Percentiles rank a stretch among this genome's conserved stretches.
Conservation (phyloP, 2,113 vertebrate genomes). For the Saccopteryx leptura region DNA sequence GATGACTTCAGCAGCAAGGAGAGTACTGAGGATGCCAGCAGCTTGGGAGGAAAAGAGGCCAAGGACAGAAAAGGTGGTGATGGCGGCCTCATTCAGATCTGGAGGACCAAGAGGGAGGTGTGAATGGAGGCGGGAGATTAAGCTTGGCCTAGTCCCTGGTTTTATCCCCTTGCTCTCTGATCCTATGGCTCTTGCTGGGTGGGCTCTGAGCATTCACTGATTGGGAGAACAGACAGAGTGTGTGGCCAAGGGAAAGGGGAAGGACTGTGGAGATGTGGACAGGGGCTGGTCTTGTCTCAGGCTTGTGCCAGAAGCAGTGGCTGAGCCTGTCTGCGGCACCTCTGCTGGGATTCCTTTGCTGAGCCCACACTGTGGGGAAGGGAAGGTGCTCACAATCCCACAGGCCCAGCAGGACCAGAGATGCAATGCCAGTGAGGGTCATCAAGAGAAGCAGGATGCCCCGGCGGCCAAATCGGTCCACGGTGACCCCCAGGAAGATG, state of each 20-base stretch:
- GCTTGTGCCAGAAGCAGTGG: slow-evolving; percentile 26
- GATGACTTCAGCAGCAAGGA: slow-evolving; percentile 94
- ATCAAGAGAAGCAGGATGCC: slow-evolving; percentile 94
- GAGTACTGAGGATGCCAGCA: slow-evolving; percentile 91
- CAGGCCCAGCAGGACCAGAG: slow-evolving; percentile 93
- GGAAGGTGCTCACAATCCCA: slow-evolving; percentile 92
- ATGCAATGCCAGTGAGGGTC: slow-evolving; percentile 93
- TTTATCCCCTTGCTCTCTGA: background rate
- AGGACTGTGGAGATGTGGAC: background rate
- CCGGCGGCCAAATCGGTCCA: slow-evolving; percentile 93
- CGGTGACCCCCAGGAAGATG: slow-evolving; percentile 92
- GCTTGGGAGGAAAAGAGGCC: slow-evolving; percentile 94
- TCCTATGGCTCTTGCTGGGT: background rate
- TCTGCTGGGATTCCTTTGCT: slow-evolving; percentile 41
- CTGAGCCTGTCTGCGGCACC: background rate
- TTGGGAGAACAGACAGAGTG: background rate
- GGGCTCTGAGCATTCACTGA: background rate
- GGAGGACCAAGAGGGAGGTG: background rate
- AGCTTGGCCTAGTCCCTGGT: background rate
- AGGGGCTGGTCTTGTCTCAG: slow-evolving; percentile 6
- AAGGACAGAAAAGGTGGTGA: slow-evolving; percentile 93
- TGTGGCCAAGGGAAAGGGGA: background rate
- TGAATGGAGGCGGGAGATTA: background rate
- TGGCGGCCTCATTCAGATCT: slow-evolving; percentile 93
- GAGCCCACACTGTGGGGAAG: slow-evolving; percentile 36